These are phyloP conservation scores for Nasonia vitripennis DNA, from an alignment of 1,140 invertebrate species.

Conservation along the genomic window DNA sequence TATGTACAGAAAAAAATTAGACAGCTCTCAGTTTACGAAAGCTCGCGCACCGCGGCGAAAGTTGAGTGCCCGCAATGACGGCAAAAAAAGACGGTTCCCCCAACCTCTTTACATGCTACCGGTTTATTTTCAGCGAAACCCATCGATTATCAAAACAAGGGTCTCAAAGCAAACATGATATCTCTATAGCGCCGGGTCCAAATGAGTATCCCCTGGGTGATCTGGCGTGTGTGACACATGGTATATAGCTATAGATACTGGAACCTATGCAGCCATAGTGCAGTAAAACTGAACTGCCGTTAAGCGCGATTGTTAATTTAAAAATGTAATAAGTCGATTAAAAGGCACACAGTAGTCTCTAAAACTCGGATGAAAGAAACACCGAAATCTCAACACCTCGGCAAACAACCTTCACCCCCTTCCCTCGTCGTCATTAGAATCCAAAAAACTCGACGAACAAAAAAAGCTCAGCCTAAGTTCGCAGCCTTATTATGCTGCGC, in stretches of 20 bases:
- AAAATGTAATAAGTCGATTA: too few relatives aligned
- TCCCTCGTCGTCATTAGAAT: background rate
- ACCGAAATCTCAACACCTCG: background rate
- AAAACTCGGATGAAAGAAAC: background rate
- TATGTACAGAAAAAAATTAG: too few relatives aligned
- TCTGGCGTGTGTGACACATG: too few relatives aligned
- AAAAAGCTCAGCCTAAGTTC: background rate
- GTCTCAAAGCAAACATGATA: constrained; percentile 15
- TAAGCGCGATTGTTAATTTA: too few relatives aligned
- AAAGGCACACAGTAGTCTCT: background rate
- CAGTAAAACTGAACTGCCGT: too few relatives aligned
- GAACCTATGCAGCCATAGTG: too few relatives aligned
- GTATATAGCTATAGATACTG: too few relatives aligned
- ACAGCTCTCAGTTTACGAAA: background rate
- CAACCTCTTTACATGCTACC: background rate
- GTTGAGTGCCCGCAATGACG: too few relatives aligned
- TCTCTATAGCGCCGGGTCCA: background rate
- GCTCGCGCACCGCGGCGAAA: background rate
- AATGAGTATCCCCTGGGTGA: background rate
- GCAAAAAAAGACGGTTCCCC: background rate
- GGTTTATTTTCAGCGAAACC: constrained; percentile 3
- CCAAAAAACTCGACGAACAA: background rate
- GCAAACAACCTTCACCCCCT: background rate
- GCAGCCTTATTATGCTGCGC: background rate
- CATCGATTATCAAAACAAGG: constrained; percentile 15